Percentiles rank a stretch among this genome's conserved stretches.
Conservation (phyloP, 2,797 vertebrate species). For the Epinephelus malabaricus region DNA sequence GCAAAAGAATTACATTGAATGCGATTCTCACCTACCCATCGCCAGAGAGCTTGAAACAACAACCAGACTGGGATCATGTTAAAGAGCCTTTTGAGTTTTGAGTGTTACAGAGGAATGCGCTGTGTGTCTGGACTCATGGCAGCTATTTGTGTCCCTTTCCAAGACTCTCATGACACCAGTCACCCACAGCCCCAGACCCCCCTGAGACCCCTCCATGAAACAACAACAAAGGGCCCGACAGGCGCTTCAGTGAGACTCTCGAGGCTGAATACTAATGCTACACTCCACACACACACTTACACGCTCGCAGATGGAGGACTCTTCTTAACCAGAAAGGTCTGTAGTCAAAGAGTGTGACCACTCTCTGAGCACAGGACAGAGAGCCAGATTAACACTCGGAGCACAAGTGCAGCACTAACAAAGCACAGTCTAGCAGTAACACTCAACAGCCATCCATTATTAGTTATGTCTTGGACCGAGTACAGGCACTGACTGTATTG, state of each 20-base stretch:
- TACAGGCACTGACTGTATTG: conserved; percentile 25
- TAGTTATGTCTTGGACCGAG: conserved; percentile 14
- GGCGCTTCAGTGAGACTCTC: conserved; percentile 62
- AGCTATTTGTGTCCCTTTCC: conserved; percentile 64
- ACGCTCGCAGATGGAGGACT: conserved; percentile 61
- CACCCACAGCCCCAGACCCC: conserved; percentile 46
- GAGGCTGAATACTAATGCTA: conserved; percentile 80
- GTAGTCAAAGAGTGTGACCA: conserved; percentile 55
- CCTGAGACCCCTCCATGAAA: conserved; percentile 59
- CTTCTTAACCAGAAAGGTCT: conserved; percentile 57
- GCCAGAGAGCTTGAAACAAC: conserved; percentile 70
- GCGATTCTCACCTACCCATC: conserved; percentile 65
- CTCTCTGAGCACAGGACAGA: conserved; percentile 49
- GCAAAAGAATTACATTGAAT: conserved; percentile 31
- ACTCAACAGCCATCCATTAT: conserved; percentile 30
- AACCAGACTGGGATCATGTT: conserved; percentile 75
- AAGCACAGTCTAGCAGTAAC: conserved; percentile 31
- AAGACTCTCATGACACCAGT: conserved; percentile 58
- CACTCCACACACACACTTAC: conserved; percentile 34
- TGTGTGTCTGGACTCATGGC: conserved; percentile 70
- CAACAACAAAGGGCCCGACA: conserved; percentile 76
- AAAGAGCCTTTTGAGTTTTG: conserved; percentile 44
- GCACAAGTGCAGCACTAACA: conserved; percentile 34
- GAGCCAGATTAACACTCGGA: conserved; percentile 42
- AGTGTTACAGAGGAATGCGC: conserved; percentile 55